phyloP scores from a whole-genome alignment of 1,140 invertebrate genomes.

The Periplaneta americana region DNA sequence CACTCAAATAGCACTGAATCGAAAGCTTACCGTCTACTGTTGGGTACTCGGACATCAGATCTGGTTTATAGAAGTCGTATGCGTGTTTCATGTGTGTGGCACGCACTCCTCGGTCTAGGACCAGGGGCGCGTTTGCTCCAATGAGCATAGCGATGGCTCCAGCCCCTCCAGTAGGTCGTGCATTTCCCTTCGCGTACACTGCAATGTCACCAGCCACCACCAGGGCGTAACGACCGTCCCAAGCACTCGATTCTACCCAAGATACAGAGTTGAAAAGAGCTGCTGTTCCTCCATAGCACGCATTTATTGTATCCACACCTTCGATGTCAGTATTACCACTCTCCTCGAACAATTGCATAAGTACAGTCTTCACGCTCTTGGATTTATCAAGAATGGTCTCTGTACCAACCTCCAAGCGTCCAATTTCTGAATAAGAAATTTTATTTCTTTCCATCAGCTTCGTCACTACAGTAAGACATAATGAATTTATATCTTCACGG shows the following conservation, averaged over 20 bases:
- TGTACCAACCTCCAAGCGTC: conserved; percentile 93
- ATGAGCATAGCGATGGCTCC: conserved; percentile 96
- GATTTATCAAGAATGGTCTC: conserved; percentile 98
- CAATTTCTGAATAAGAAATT: conserved; percentile 72
- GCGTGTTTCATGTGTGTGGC: conserved; percentile 88
- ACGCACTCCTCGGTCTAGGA: conserved; percentile 78
- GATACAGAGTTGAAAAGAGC: conserved; percentile 94
- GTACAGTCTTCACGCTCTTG: conserved; percentile 93
- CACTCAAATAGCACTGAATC: conserved; percentile 89
- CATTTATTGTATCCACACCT: conserved; percentile 96
- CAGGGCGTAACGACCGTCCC: conserved; percentile 93
- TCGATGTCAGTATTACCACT: conserved; percentile 87
- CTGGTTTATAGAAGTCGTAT: conserved; percentile 99
- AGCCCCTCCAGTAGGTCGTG: conserved; percentile 94
- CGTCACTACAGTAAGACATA: conserved; percentile 91
- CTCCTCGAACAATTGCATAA: conserved; percentile 93
- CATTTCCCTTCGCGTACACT: conserved; percentile 87
- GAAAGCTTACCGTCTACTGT: conserved; percentile 93
- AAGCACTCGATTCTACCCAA: conserved; percentile 94
- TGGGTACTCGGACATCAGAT: conserved; percentile 91
- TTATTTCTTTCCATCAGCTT: conserved; percentile 69
- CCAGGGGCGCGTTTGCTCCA: conserved; percentile 85
- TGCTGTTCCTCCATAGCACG: conserved; percentile 97
- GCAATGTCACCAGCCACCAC: conserved; percentile 95
- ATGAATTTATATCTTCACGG: conserved; percentile 92